Base-by-base conservation (phyloP, 2,113 vertebrate genomes). In the Falco punctatus region DNA sequence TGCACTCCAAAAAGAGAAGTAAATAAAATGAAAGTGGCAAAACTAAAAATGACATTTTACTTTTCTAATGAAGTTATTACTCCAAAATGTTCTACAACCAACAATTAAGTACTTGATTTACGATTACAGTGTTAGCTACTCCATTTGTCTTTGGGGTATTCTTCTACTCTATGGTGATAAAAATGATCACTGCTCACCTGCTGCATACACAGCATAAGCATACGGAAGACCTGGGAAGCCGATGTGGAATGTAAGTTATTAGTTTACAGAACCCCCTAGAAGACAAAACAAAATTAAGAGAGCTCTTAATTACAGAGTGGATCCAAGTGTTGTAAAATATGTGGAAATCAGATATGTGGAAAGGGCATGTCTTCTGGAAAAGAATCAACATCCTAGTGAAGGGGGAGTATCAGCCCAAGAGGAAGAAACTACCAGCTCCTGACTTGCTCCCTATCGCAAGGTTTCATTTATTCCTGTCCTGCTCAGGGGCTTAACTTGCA, bases 61-160 rank as follows among this genome's bases (percentile, higher is more conserved):
- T 84, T 81, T 84, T 89, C 72, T 88, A 90, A 92, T 94, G 51
- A 90, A 93, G 48, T 77, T 95, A 82, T 73, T 84, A 83, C 62
- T 89, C 61, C 7, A 73, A 78, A 84, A 86, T 64, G 35, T 85
- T 69, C 84, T 82, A 71, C 59, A 85, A 94, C 18, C 44, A 75
- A 62, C 59, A 91, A 74, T 70, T 89, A 96, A 92, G 78, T 6
- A 16, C 40, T 78, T 80, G 52, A 84, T 83, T 58, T 62, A 92
- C 54, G 32, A 90, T 67, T 84, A 90, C 15, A 90, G 13, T 52
- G 61, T 71, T 44, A 88, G 24, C 54, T 90, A 74, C 52, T 88
- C 46, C 55, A 42, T 83, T 40, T 79, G 28, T 92, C 86, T 92
- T 80, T 28, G 73, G 33, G 49, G n/a, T 59, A 82, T 92, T 93